Base-by-base conservation (phyloP, 2,888 invertebrate genomes). In the Ischnura elegans region DNA sequence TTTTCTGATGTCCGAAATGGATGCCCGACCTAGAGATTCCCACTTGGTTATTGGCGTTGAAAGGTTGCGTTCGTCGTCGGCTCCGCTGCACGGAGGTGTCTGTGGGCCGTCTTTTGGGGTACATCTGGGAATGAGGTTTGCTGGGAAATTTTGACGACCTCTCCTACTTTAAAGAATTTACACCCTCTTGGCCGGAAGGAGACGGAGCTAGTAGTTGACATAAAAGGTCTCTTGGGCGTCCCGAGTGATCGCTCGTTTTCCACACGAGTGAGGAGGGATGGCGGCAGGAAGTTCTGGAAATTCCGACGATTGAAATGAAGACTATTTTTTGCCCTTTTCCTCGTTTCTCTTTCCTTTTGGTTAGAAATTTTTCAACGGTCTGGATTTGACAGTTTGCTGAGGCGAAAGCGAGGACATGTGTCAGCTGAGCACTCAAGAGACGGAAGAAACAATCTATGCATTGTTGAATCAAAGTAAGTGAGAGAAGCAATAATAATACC, bases 31-130 rank as follows among this genome's bases (percentile, higher is more conserved):
- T n/a, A n/a, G n/a, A n/a, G n/a, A n/a, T n/a, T 76, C 76, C 76
- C 76, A 76, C 76, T 76, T 76, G 76, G 76, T 76, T 76, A 76
- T 76, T 76, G 76, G 76, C 36, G 76, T 76, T 76, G 76, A 76
- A 76, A 76, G 76, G 76, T 76, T 36, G 29, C 36, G 76, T 36
- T 13, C 76, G 36, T 76, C 76, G 1, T 36, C 76, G 29, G 76
- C 76, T 13, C 0, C 19, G 76, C 36, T 10, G 76, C 10, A 36
- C 76, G 76, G 76, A 10, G 29, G 76, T 29, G 29, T 36, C 10
- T 76, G 29, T 2, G 76, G 76, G 76, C n/a, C n/a, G n/a, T n/a
- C n/a, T n/a, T n/a, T n/a, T n/a, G n/a, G n/a, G n/a, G n/a, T 36
- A 36, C 76, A 76, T 76, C 76, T 76, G 76, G 29, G 76, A 25